A percentile compares a stretch with the other conserved stretches of the same genome.
Evolutionary conservation across 1,140 invertebrate genomes (phyloP).

Genomic region (Protaetia brevitarsis): DNA sequence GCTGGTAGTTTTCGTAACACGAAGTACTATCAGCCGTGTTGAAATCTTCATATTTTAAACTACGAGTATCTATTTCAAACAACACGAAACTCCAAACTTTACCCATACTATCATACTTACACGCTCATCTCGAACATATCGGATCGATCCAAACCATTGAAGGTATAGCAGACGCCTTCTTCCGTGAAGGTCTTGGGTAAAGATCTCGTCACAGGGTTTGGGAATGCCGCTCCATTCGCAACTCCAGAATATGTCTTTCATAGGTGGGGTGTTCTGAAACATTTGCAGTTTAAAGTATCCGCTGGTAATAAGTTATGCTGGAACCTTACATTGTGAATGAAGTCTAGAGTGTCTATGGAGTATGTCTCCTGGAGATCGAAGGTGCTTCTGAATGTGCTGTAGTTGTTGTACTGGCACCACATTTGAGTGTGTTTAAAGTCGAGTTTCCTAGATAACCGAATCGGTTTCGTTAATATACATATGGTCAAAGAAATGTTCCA

Average conservation of each 20-base stretch:
- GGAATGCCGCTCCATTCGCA: slow-evolving; percentile 35
- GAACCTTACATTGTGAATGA: neutral
- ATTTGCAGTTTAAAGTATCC: neutral
- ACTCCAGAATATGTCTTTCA: neutral
- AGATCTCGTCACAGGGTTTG: slow-evolving; percentile 52
- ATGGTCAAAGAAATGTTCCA: too few relatives aligned
- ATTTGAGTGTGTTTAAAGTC: neutral
- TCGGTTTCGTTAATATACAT: neutral
- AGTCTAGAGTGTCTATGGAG: neutral
- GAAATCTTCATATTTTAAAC: neutral
- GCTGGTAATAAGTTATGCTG: neutral
- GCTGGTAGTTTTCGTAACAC: neutral
- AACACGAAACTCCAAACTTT: slow-evolving; percentile 29
- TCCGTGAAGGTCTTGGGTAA: slow-evolving; percentile 60
- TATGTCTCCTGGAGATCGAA: neutral
- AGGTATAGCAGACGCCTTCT: slow-evolving; percentile 64
- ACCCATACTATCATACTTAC: slow-evolving; percentile 42
- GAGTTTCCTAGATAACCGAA: neutral
- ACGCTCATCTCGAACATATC: slow-evolving; percentile 52
- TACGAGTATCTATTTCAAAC: neutral
- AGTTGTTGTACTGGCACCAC: neutral
- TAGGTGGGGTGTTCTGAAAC: slow-evolving; percentile 17
- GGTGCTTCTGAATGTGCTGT: neutral
- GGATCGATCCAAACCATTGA: slow-evolving; percentile 58
- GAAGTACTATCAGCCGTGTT: neutral